Conservation (phyloP, 2,888 invertebrate species). For the Cryptocheilus praepositus region DNA sequence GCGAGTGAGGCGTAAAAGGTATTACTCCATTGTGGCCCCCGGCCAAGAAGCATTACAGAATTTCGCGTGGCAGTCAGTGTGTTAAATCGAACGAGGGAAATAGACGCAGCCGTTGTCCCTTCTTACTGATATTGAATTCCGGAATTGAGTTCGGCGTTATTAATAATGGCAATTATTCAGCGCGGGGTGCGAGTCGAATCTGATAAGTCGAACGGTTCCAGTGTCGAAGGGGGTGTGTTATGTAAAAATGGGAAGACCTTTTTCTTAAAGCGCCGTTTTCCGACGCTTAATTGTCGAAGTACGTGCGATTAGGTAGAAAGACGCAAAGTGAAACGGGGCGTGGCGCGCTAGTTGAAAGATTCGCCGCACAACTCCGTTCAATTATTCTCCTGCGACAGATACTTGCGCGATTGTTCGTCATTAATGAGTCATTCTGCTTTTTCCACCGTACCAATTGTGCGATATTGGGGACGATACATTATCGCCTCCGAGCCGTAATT, state of each 20-base stretch:
- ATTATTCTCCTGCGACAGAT: too few relatives aligned
- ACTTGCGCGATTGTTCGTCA: slow-evolving; percentile 7
- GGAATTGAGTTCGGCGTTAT: slow-evolving; percentile 52
- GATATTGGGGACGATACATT: neutral
- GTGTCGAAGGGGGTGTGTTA: too few relatives aligned
- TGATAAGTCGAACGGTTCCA: too few relatives aligned
- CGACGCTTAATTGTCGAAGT: neutral
- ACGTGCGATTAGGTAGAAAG: slow-evolving; percentile 5
- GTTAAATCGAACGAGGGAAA: slow-evolving; percentile 8
- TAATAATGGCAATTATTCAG: slow-evolving; percentile 56
- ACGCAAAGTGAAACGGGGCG: neutral
- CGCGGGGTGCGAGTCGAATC: slow-evolving; percentile 15
- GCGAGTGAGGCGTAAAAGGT: neutral
- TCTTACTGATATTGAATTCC: slow-evolving; percentile 49
- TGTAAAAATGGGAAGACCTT: slow-evolving; percentile 10
- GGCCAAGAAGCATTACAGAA: too few relatives aligned
- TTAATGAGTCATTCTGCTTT: neutral
- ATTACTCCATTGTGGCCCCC: too few relatives aligned
- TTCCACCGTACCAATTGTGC: neutral
- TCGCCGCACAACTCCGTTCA: too few relatives aligned
- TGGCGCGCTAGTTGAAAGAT: neutral
- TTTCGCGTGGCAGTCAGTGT: too few relatives aligned
- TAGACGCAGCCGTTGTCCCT: slow-evolving; percentile 36
- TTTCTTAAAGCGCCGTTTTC: neutral
- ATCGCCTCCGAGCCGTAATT: too few relatives aligned